Evolutionary conservation across 2,888 invertebrate species (phyloP), one percentile per base, ranked within the genome.

Genomic region (Ectemnius continuus): DNA sequence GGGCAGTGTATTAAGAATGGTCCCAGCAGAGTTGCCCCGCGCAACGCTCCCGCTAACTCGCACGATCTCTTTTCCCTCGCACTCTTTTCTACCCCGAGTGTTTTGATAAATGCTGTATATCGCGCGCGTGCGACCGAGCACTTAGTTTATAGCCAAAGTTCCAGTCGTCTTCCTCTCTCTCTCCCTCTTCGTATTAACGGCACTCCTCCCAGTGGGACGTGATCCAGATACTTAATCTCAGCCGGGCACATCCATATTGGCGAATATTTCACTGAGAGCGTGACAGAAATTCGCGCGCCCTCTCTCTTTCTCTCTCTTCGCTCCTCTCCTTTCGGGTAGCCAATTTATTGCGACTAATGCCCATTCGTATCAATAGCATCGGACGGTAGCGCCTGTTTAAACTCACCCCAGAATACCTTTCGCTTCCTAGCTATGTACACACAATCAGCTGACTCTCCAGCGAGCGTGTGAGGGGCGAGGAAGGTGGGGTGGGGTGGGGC

Each of bases 161-260:
- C 72, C 45, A 69, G 66, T 69, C 60, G 69, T 72, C 75, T 8
- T 11, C 6, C 36, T 36, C 36, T 36, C 36, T 11, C 36, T 36
- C 36, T 36, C 36, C 0, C 36, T 36, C 23, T 23, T 23, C 62
- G 67, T 77, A 77, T 75, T 72, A 75, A 75, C 75, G 61, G 59
- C 28, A 67, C 67, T 59, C 16, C 61, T 67, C 75, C 77, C 75
- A 14, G 4, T 5, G 77, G 75, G 67, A 73, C 61, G 59, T 20
- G 67, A 72, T 77, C 71, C 72, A 61, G 67, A 64, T 75, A 67
- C 75, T 77, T 77, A 77, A 75, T 77, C 77, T 77, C 75, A 8
- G 46, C 72, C 45, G 47, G 47, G 67, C 73, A 14, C 48, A 52
- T 68, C 62, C 68, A 66, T 70, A 77, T 75, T 56, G 75, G 77